Base-by-base conservation (phyloP, 2,888 invertebrate genomes). In the Clistopyga incitator region DNA sequence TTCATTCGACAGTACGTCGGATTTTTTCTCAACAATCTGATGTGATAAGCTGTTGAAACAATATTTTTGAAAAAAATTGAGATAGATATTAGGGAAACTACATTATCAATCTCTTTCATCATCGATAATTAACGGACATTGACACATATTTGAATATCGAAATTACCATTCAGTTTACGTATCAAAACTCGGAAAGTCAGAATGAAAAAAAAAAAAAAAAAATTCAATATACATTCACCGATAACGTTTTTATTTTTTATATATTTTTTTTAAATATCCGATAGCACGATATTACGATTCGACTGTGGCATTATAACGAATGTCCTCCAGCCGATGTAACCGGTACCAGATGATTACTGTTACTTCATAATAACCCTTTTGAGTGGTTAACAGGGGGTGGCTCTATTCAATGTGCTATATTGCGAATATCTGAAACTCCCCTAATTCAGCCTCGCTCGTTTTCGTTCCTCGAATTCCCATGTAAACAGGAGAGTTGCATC, bases 381-480 rank as follows among this genome's bases (percentile, higher is more conserved):
- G 64, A 64, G 64, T 64, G 64, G 10, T 38, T 64, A 64, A 11
- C 25, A 42, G 64, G 64, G 64, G 64, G 18, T 38, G 20, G 18
- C 64, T 38, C 64, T 38, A 64, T 64, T 64, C 64, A 38, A 25
- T 15, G 20, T 20, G 59, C 20, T 45, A 59, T 67, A 65, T 76
- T 65, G 15, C 56, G 67, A 56, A 67, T 20, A 72, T 47, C 34
- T n/a, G 56, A 11, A 15, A 38, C 78, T 42, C 71, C 78, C 71
- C 47, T 52, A 65, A 56, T 65, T 76, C 71, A 20, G 38, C 61
- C 47, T 18, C 29, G 34, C 42, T 34, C 47, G 45, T 71, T 56
- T 65, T 54, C 45, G 23, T 54, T 65, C 34, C 81, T 45, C 54
- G 47, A 81, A 81, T 65, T 71, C 71, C 47, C 15, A 54, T 54